Evolutionary conservation across 2,113 vertebrate genomes (phyloP).

Genomic region (Fukomys damarensis): DNA sequence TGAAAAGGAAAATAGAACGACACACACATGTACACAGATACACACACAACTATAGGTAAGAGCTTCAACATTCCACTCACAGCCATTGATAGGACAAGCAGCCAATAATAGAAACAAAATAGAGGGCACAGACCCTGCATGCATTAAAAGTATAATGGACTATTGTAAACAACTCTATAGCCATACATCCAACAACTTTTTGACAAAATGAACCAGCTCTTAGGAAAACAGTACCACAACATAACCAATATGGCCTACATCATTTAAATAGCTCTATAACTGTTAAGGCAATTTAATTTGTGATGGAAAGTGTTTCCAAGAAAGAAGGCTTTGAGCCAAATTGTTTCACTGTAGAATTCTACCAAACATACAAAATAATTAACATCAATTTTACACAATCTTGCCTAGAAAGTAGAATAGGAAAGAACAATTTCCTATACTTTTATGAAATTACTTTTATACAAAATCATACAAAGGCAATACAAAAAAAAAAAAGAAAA

Average conservation of each 20-base stretch:
- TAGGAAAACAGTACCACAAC: neutral
- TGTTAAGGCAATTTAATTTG: neutral
- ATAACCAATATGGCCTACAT: neutral
- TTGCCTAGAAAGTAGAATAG: constrained; percentile 1
- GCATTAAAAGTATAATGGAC: neutral
- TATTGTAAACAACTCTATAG: neutral
- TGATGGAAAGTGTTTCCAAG: neutral
- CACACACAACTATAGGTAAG: neutral
- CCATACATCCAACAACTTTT: neutral
- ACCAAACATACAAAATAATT: neutral
- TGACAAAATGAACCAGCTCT: neutral
- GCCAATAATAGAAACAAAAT: neutral
- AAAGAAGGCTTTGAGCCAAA: neutral
- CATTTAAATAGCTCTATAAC: neutral
- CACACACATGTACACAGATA: neutral
- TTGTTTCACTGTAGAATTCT: neutral
- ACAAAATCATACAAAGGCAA: neutral
- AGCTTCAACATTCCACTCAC: neutral
- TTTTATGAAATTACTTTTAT: neutral
- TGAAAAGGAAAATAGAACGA: constrained; percentile 1
- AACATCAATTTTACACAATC: neutral
- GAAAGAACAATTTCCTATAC: neutral
- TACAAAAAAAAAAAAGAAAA: constrained; percentile 44
- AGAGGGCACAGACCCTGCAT: neutral
- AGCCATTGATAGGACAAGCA: neutral